Evolutionary conservation across 2,113 vertebrate species (phyloP), one percentile per base, ranked within the genome.

Genomic region (Struthio camelus): DNA sequence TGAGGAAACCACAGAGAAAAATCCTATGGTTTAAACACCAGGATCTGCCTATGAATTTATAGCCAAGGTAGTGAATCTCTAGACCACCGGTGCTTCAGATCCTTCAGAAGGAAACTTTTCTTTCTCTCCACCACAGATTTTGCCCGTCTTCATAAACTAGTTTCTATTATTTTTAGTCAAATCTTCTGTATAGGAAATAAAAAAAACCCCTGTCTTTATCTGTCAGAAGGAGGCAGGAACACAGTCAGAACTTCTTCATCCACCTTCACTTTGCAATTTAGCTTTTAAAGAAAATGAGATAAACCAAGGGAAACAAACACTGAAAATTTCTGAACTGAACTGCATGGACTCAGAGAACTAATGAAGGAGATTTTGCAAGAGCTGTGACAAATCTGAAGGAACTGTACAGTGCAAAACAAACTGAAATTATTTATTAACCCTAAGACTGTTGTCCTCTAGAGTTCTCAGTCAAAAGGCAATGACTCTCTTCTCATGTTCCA

Each of bases 1-100:
- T 54, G 34, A 81, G 86, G 90, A 96, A 96, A 93, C 81, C 83
- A 42, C 51, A 90, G 79, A 89, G 77, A 71, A 80, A 96, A 78
- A 95, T 87, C 77, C 34, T 76, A 70, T 69, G 65, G 80, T 94
- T 92, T 84, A 48, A 72, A 56, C 64, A 85, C 72, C 90, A 51
- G 73, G 88, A 89, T 61, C 56, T 61, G 46, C 62, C 48, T 76
- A 92, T 44, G 46, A 90, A 86, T 95, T 96, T 90, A 94, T 72
- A 72, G 86, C 69, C 51, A 86, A 79, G 62, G 75, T 85, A 0
- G 0, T 92, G 80, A 93, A 90, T 58, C n/a, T 87, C 65, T 75
- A 80, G 19, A 42, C 81, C 78, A 76, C 23, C 86, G 65, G 38
- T 78, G 46, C 64, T 92, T 87, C 80, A 64, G 64, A 62, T 83